Base-by-base conservation (phyloP, 2,797 vertebrate species). In the Lepilemur septentrionalis region DNA sequence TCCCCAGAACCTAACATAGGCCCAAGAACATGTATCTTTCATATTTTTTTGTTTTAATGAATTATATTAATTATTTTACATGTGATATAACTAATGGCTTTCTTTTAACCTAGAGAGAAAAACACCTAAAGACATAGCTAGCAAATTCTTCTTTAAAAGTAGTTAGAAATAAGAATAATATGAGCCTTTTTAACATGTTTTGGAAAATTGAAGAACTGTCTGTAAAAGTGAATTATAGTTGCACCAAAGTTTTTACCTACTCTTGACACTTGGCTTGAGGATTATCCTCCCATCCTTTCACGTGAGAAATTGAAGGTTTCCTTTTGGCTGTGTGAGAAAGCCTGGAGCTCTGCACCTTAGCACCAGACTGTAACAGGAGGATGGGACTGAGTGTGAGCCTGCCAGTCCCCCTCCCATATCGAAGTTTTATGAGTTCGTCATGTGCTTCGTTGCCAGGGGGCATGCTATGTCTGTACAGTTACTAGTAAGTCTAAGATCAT, bases 261-360 rank as follows among this genome's bases (percentile, higher is more conserved):
- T 78, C 30, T 90, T 88, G 75, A 22, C 11, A 52, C 96, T 96
- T 98, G 95, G 81, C 83, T 91, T 32, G 50, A 73, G 41, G 89
- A 91, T 97, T 96, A 55, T 81, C 20, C 59, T 93, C 95, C 92
- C 61, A 82, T 95, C 73, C 48, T 96, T 97, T 96, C 97, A 93
- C 4, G 0, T 97, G 91, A 98, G 94, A 98, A 97, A 97, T 90
- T 95, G 85, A 97, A 97, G 81, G 25, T 89, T 96, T 95, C 78
- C 57, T 82, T 75, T 84, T 79, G 76, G n/a, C 67, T 96, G 38
- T 69, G n/a, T 86, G 75, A 88, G n/a, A 67, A 70, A 95, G 52
- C 35, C 91, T 52, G 76, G 82, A 86, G 11, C 63, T 93, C 32
- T 72, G 30, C 91, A 95, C 76, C 89, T 95, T 41, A 97, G 70